A percentile compares a stretch with the other conserved stretches of the same genome.
Evolutionary conservation across 1,140 invertebrate species (phyloP).

Genomic region (Meloidogyne floridensis): DNA sequence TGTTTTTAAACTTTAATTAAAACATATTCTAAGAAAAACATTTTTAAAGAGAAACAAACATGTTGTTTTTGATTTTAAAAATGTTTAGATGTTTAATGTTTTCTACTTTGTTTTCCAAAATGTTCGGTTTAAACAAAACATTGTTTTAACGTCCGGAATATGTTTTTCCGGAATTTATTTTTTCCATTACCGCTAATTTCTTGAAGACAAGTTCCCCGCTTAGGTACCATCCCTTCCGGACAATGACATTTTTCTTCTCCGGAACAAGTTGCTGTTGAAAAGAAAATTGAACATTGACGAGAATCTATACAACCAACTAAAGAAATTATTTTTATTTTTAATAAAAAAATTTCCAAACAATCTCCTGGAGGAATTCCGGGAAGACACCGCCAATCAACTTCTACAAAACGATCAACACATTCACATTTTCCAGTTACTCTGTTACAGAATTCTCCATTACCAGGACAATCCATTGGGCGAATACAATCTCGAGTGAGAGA

Average conservation of each 20-base stretch:
- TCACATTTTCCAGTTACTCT: constrained; percentile 30
- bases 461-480: constrained; percentile 31
- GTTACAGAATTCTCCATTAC: constrained; percentile 43
- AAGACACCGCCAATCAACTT: constrained; percentile 24
- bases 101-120: too few relatives aligned
- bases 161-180: too few relatives aligned
- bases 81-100: too few relatives aligned
- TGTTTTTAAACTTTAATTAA: too few relatives aligned
- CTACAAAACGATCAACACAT: constrained; percentile 37
- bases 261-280: constrained; percentile 22
- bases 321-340: not conserved
- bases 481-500: constrained; percentile 29
- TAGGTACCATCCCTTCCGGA: constrained; percentile 16
- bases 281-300: constrained; percentile 15
- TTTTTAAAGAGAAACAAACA: too few relatives aligned
- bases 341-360: not conserved
- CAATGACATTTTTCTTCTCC: constrained; percentile 28
- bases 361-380: constrained; percentile 25
- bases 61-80: too few relatives aligned
- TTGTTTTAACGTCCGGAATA: too few relatives aligned
- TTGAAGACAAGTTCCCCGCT: constrained; percentile 10
- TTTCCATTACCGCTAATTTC: too few relatives aligned
- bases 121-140: too few relatives aligned
- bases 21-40: too few relatives aligned
- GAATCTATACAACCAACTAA: constrained; percentile 29